Evolutionary conservation across 2,888 invertebrate species (phyloP), one percentile per base, ranked within the genome.

Genomic region (Pammene fasciana): DNA sequence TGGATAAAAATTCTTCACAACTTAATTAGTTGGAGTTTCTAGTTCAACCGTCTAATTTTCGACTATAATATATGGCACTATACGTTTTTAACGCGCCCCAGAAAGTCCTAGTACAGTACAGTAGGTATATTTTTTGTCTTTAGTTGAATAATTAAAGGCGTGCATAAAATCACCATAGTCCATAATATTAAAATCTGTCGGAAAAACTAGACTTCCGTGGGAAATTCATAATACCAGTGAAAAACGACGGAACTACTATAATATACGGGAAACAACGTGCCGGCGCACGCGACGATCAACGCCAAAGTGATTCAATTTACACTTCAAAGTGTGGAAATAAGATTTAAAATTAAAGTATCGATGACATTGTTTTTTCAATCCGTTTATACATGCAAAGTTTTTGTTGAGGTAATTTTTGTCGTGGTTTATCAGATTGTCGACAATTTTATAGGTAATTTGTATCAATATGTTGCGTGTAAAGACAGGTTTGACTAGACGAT

Each of bases 131-230:
- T 26, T 26, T 26, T 26, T 26, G 26, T 26, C 26, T 26, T 26
- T 26, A 3, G 26, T 26, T 26, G 4, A 26, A 26, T 5, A 38
- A 38, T 38, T 1, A 48, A 38, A 38, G 14, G 36, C 36, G 61
- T 61, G 18, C 18, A 56, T 56, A 38, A 38, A n/a, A n/a, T n/a
- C n/a, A n/a, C n/a, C n/a, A n/a, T n/a, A n/a, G n/a, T n/a, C n/a
- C n/a, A n/a, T n/a, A n/a, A 48, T 46, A 60, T 34, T 45, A 14
- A n/a, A 10, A n/a, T 38, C 3, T 57, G 38, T 56, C 65, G 65
- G 57, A 66, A 66, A 65, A 41, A 34, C 2, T 18, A 8, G n/a
- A 45, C 50, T 68, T 68, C 68, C 68, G 57, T 57, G 64, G 68
- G 64, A 68, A 64, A 57, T 68, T 65, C 43, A 14, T n/a, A 34